Conservation (phyloP, 92 coral and sea anemone species). For the Parazoanthus darwini region DNA sequence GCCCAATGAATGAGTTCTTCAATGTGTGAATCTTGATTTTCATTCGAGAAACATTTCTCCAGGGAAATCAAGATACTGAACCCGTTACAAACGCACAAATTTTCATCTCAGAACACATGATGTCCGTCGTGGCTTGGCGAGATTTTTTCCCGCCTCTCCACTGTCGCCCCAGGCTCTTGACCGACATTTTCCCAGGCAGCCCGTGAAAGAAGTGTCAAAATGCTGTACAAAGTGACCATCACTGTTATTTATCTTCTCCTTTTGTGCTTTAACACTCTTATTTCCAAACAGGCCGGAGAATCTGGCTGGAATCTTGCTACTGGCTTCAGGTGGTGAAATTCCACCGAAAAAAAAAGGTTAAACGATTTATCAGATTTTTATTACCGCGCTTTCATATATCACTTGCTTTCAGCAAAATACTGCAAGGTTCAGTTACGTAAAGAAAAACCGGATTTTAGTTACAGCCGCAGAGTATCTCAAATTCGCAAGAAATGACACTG, state of each 20-base stretch:
- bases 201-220: not conserved
- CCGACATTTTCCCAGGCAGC: not conserved
- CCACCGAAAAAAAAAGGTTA: constrained; percentile 60
- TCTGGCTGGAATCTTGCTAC: constrained; percentile 74
- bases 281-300: constrained; percentile 60
- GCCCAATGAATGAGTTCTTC: not conserved
- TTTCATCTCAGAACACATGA: not conserved
- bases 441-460: too few species aligned
- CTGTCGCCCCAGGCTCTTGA: not conserved
- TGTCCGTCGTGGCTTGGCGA: not conserved
- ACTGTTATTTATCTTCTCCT: not conserved
- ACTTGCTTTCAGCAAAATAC: not conserved
- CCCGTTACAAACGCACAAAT: not conserved
- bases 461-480: too few species aligned
- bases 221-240: not conserved
- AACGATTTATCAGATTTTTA: too few species aligned
- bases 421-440: not conserved
- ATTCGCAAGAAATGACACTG: too few species aligned
- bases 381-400: not conserved
- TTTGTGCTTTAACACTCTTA: constrained; percentile 9
- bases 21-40: not conserved
- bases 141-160: not conserved
- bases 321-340: constrained; percentile 70
- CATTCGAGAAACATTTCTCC: not conserved
- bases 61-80: not conserved